Evolutionary conservation across 2,888 invertebrate species (phyloP).

Genomic region (Heliothis peltigera): DNA sequence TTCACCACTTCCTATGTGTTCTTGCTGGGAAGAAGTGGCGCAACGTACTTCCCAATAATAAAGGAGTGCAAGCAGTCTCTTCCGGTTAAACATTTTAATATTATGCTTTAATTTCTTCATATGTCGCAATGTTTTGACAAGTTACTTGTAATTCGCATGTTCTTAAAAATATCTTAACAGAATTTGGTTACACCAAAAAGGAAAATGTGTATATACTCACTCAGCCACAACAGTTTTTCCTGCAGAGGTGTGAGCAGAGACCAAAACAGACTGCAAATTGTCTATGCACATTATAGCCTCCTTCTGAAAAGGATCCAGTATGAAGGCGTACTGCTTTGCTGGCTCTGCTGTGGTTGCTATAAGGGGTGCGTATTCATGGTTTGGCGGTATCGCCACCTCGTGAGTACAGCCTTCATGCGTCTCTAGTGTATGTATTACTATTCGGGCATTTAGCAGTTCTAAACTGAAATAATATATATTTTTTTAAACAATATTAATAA

Average conservation of each 20-base stretch:
- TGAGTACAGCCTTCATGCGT: conserved; percentile 98
- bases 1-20: no score
- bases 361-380: conserved; percentile 93
- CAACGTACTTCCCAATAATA: no score
- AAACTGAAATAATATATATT: conserved; percentile 86
- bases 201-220: conserved; percentile 90
- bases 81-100: no score
- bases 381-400: conserved; percentile 98
- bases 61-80: no score
- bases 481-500: neutral
- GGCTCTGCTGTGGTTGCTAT: conserved; percentile 91
- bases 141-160: no score
- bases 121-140: no score
- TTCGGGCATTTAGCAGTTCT: conserved; percentile 94
- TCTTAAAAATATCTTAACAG: neutral
- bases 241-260: conserved; percentile 99
- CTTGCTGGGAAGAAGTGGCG: no score
- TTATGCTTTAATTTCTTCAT: no score
- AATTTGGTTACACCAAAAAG: neutral
- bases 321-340: conserved; percentile 97
- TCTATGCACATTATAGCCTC: conserved; percentile 99
- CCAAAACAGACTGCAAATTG: conserved; percentile 99
- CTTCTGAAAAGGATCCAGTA: conserved; percentile 99
- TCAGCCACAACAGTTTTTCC: conserved; percentile 99
- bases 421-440: conserved; percentile 96